Evolutionary conservation across 1,140 invertebrate species (phyloP), one percentile per base, ranked within the genome.

Genomic region (Vanessa tameamea): DNA sequence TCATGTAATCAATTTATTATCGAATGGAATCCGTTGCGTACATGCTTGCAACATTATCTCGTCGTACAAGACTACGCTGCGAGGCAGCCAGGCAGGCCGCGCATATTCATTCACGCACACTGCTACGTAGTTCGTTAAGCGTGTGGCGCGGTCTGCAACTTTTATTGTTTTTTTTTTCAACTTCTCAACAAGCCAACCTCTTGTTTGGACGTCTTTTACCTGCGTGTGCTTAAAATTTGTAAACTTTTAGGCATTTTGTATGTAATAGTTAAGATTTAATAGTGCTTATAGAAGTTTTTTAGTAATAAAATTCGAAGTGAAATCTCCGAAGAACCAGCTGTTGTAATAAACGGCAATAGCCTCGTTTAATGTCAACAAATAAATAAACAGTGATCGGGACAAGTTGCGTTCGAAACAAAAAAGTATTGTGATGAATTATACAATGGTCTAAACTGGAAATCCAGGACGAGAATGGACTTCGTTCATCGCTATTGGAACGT

Each of bases 371-470:
- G 88, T 89, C 85, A 88, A 91, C 87, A 90, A 90, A 89, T 85
- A 92, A 88, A 90, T 86, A 90, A 89, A 91, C 87, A 89, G 89
- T 92, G 88, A 80, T 87, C 78, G 71, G 82, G 82, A 89, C 87
- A 81, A 89, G 86, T 84, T 87, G 78, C 76, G 81, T 79, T 83
- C 73, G 75, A 79, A 76, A 87, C 76, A 88, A 87, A 86, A 43
- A 87, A 87, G 82, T 81, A 76, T 72, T 73, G 85, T 89, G 89
- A 87, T 91, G 85, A 89, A 87, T 88, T 89, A 88, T 85, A 91
- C 87, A 85, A 88, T 88, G 80, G 70, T 80, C 77, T 88, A 84
- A 89, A 91, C 87, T 88, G 89, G 87, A 85, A 85, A 83, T 82
- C 78, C 82, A 80, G 83, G 82, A 83, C 77, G 78, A 89, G 84